Evolutionary conservation across 2,113 vertebrate genomes (phyloP).

Genomic region (Nothoprocta perdicaria): DNA sequence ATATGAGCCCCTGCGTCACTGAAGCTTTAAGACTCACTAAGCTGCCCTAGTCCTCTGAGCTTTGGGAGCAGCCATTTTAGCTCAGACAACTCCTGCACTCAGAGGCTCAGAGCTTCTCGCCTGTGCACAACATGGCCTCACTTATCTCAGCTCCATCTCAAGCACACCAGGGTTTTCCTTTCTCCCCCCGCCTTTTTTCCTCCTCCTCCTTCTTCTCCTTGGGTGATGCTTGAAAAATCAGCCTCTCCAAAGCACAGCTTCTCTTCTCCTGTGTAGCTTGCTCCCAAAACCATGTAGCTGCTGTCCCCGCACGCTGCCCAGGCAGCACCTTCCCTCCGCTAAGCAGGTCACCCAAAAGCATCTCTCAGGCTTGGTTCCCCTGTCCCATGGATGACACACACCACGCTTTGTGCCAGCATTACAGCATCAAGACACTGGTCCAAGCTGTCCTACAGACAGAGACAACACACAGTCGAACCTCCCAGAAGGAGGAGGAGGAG

Average conservation of each 20-base stretch:
- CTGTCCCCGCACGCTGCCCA: constrained; percentile 47
- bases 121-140: constrained; percentile 93
- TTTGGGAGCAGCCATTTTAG: constrained; percentile 98
- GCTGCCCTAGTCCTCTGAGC: constrained; percentile 91
- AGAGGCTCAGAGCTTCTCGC: constrained; percentile 82
- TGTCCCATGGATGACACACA: constrained; percentile 62
- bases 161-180: constrained; percentile 67
- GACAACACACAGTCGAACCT: constrained; percentile 57
- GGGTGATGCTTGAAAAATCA: constrained; percentile 80
- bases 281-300: constrained; percentile 21
- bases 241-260: constrained; percentile 9
- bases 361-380: constrained; percentile 68
- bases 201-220: constrained; percentile 50
- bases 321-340: constrained; percentile 56
- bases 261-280: constrained; percentile 35
- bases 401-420: constrained; percentile 7
- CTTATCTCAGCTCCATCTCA: constrained; percentile 85
- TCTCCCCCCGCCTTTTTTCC: rapidly evolving
- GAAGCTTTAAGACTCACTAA: constrained; percentile 90
- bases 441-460: constrained; percentile 57
- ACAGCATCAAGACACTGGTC: constrained; percentile 47
- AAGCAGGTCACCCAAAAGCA: constrained; percentile 54
- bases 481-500: constrained; percentile 21
- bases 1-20: constrained; percentile 85
- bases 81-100: constrained; percentile 77